phyloP scores from a whole-genome alignment of 2,113 vertebrate genomes.

The Synodontis membranacea region DNA sequence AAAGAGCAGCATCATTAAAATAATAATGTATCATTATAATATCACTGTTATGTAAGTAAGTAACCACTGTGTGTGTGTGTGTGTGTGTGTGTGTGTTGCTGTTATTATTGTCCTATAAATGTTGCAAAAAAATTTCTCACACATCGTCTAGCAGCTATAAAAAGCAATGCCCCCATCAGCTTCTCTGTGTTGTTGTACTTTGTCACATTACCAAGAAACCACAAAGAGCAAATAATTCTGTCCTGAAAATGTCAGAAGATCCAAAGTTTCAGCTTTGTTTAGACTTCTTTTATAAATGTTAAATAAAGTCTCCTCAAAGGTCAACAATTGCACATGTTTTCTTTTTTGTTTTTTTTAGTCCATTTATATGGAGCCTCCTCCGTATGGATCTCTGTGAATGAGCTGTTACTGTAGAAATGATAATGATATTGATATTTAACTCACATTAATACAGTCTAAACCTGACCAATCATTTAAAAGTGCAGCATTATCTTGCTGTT shows the following conservation, averaged over 20 bases:
- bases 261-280: background rate
- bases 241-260: background rate
- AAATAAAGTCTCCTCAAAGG: background rate
- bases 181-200: background rate
- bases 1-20: background rate
- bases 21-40: background rate
- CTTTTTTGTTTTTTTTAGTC: background rate
- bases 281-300: background rate
- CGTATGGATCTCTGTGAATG: no score
- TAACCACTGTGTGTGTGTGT: background rate
- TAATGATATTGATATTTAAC: no score
- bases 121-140: no score
- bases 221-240: background rate
- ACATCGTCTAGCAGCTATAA: background rate
- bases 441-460: background rate
- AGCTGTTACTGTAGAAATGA: background rate
- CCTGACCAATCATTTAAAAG: background rate
- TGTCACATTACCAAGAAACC: background rate
- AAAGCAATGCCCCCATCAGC: background rate
- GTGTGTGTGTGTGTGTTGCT: background rate
- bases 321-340: background rate
- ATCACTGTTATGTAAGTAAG: background rate
- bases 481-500: background rate
- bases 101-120: background rate
- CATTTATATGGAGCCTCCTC: background rate